Evolutionary conservation across 2,888 invertebrate species (phyloP).

Genomic region (Chrysolina americana): DNA sequence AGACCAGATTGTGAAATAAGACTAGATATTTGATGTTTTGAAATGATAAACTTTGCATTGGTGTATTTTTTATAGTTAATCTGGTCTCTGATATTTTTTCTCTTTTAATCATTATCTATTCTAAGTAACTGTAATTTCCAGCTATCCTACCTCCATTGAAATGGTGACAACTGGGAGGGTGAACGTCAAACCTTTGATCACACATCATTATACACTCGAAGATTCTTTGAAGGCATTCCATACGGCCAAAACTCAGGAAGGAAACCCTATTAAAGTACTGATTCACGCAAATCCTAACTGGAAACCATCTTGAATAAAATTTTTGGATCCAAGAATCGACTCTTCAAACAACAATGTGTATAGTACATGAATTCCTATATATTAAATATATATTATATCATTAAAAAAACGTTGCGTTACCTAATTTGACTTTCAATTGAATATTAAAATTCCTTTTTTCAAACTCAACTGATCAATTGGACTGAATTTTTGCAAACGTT

Average conservation of each 20-base stretch:
- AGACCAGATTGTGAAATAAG: no score
- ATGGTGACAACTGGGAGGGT: conserved; percentile 84
- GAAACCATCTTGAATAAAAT: conserved; percentile 52
- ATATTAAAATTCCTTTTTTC: no score
- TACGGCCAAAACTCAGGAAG: conserved; percentile 80
- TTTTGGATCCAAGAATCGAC: neutral
- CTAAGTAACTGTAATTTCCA: conserved; percentile 61
- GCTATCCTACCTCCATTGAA: conserved; percentile 85
- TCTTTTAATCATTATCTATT: neutral
- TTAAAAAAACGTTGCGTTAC: neutral
- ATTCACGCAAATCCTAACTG: conserved; percentile 77
- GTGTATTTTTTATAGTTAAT: no score
- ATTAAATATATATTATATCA: neutral
- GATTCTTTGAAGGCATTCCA: conserved; percentile 89
- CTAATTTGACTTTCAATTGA: no score
- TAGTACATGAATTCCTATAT: neutral
- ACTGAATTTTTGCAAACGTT: no score
- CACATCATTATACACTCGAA: conserved; percentile 85
- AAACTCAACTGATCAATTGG: no score
- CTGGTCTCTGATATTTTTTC: no score
- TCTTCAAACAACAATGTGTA: neutral
- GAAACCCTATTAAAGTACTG: conserved; percentile 89
- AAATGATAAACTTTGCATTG: no score
- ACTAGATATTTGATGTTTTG: no score
- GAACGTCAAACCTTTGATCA: conserved; percentile 86